Evolutionary conservation across 2,888 invertebrate species (phyloP).

Genomic region (Scaptomyza cyrtandrae): DNA sequence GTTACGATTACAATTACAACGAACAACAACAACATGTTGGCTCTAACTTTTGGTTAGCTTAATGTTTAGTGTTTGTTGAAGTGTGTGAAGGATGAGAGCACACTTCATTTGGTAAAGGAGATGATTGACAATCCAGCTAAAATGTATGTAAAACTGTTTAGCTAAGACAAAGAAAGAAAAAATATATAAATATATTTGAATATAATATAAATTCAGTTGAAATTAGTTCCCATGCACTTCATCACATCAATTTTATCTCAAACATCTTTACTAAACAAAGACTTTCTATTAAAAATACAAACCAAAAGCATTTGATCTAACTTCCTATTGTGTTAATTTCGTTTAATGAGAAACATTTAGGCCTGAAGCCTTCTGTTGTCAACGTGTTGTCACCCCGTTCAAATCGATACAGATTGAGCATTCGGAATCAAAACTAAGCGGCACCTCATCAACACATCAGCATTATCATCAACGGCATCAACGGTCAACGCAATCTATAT

Average conservation of each 20-base stretch:
- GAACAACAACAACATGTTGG: slow-evolving; percentile 28
- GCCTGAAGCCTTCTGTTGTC: slow-evolving; percentile 45
- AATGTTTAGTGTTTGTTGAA: slow-evolving; percentile 32
- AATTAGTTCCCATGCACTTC: not conserved
- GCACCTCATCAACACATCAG: slow-evolving; percentile 79
- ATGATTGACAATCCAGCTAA: not conserved
- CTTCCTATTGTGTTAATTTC: slow-evolving; percentile 16
- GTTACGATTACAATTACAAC: slow-evolving; percentile 55
- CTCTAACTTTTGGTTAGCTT: slow-evolving; percentile 25
- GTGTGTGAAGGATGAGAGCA: slow-evolving; percentile 10
- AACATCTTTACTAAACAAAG: not conserved
- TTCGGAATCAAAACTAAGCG: slow-evolving; percentile 62
- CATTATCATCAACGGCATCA: slow-evolving; percentile 64
- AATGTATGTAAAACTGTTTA: too few species aligned
- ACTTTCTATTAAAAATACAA: not conserved
- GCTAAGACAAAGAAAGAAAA: too few species aligned
- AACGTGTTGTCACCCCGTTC: slow-evolving; percentile 45
- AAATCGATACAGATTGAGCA: slow-evolving; percentile 58
- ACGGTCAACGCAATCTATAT: slow-evolving; percentile 36
- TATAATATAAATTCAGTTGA: too few species aligned
- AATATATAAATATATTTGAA: too few species aligned
- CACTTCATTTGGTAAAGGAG: slow-evolving; percentile 25
- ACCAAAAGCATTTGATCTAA: not conserved
- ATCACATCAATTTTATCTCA: not conserved
- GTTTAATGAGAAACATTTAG: slow-evolving; percentile 55